Percentiles rank a stretch among this genome's conserved stretches.
Conservation (phyloP, 2,888 invertebrate genomes). For the Galerucella pusilla region DNA sequence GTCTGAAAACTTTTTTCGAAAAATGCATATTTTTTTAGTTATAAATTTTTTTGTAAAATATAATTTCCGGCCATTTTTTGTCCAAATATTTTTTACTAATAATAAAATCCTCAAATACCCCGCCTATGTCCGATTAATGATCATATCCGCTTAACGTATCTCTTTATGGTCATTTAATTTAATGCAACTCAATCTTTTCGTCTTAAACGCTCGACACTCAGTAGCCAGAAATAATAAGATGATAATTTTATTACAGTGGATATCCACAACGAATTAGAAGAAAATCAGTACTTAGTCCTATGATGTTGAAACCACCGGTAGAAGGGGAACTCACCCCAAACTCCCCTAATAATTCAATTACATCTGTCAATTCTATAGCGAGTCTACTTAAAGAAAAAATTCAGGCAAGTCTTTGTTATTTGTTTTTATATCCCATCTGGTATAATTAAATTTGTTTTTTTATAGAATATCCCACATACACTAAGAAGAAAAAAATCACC, state of each 20-base stretch:
- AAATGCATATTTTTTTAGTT: too few species aligned
- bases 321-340: slow-evolving; percentile 68
- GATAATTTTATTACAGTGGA: slow-evolving; percentile 65
- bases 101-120: not conserved
- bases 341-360: slow-evolving; percentile 82
- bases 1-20: too few species aligned
- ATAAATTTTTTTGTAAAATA: too few species aligned
- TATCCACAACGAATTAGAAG: slow-evolving; percentile 73
- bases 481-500: slow-evolving; percentile 76
- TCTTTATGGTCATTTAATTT: slow-evolving; percentile 8
- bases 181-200: not conserved
- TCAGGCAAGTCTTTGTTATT: slow-evolving; percentile 68
- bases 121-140: not conserved
- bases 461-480: slow-evolving; percentile 79
- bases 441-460: slow-evolving; percentile 46
- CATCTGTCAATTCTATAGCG: slow-evolving; percentile 86
- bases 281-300: slow-evolving; percentile 72
- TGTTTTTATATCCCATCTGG: not conserved
- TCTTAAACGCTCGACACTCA: not conserved
- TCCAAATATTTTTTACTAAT: too few species aligned
- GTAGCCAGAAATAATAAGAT: too few species aligned
- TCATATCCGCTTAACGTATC: slow-evolving; percentile 2
- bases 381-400: slow-evolving; percentile 85
- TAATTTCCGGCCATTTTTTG: too few species aligned
- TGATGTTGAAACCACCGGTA: slow-evolving; percentile 67